Percentiles rank a stretch among this genome's conserved stretches.
Evolutionary conservation across 2,113 vertebrate genomes (phyloP).

Genomic region (Sapayoa aenigma): DNA sequence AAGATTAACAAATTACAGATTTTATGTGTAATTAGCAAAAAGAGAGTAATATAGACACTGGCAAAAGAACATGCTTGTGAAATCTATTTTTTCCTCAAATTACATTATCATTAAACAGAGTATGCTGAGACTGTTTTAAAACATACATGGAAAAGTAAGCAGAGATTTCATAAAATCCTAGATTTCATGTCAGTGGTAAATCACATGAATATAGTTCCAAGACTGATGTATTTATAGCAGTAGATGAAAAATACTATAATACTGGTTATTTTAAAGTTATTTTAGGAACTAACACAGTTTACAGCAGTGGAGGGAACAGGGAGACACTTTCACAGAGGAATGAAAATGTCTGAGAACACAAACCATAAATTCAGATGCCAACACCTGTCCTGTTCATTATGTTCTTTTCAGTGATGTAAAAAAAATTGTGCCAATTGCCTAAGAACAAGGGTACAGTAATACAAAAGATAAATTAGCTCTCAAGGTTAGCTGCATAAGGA

Average conservation of each 20-base stretch:
- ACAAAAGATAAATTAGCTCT: neutral
- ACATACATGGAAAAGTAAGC: neutral
- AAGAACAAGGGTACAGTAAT: neutral
- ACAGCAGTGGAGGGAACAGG: neutral
- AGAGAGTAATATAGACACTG: neutral
- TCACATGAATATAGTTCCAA: conserved; percentile 9
- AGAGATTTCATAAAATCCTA: neutral
- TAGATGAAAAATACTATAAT: conserved; percentile 19
- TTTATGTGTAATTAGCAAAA: neutral
- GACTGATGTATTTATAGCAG: conserved; percentile 40
- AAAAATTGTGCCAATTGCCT: neutral
- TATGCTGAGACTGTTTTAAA: neutral
- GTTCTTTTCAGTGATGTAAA: neutral
- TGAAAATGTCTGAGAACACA: conserved; percentile 12
- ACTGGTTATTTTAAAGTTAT: conserved; percentile 22
- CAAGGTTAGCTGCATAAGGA: neutral
- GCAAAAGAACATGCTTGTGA: neutral
- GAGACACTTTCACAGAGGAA: neutral
- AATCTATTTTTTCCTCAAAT: neutral
- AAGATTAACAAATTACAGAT: neutral
- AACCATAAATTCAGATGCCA: neutral
- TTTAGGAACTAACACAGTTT: conserved; percentile 22
- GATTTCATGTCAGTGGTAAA: neutral
- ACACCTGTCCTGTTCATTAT: neutral
- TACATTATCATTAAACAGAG: neutral